Evolutionary conservation across 2,888 invertebrate genomes (phyloP), one percentile per base, ranked within the genome.

Genomic region (Idaea dimidiata): DNA sequence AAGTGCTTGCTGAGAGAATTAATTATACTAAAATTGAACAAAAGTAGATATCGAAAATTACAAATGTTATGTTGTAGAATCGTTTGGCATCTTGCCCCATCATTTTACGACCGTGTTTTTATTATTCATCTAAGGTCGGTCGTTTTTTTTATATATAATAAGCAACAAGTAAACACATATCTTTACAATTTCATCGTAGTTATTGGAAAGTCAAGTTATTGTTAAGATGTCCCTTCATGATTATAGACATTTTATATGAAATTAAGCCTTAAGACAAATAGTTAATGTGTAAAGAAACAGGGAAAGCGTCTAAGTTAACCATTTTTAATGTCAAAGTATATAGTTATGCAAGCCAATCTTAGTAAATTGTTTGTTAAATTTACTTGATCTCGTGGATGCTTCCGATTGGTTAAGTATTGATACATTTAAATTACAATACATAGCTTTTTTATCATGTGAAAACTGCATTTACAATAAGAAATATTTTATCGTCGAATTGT

Each of bases 1-100:
- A 93, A 76, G 84, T 93, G 61, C 78, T 93, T 59, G 74, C 83
- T 10, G 93, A 93, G 73, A 88, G 82, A 81, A 84, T 88, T 70
- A 88, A 89, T 76, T 87, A 84, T 72, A 81, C 85, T 59, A 86
- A 80, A 62, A 64, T 76, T 61, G 79, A 82, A 59, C 76, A 63
- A 64, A 78, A 76, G 64, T 76, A 72, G 77, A 62, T 14, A 33
- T 8, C 1, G 43, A 32, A 59, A 17, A 0, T 24, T 57, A 53
- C 58, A 43, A 59, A 62, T 31, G 59, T 61, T 59, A 55, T 54
- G 57, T 32, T 10, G 58, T 59, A 56, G 60, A 57, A 59, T 60
- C 61, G 54, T 57, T 57, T 57, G 17, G 57, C 57, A 24, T 24
- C 24, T 24, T 24, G 43, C 43, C 43, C 8, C 14, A 14, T 43